phyloP scores from a whole-genome alignment of 2,797 vertebrate species.

The Halcyon smyrnensis region DNA sequence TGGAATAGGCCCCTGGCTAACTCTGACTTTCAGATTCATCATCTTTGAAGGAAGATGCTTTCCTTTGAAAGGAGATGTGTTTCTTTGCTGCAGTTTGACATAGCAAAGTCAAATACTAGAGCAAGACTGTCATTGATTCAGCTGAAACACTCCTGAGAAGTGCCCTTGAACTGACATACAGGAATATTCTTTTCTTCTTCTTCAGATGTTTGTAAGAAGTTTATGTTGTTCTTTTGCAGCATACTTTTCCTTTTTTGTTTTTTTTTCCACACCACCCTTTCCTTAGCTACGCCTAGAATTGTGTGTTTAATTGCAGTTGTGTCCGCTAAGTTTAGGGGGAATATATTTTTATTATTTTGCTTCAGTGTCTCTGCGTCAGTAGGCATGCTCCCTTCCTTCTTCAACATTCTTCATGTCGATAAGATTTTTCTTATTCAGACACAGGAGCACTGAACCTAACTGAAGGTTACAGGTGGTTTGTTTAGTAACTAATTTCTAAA shows the following conservation, averaged over 20 bases:
- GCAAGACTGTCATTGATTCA: not conserved
- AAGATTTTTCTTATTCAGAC: not conserved
- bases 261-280: not conserved
- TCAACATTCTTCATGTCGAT: not conserved
- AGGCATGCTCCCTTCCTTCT: not conserved
- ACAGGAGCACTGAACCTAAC: not conserved
- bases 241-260: not conserved
- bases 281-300: not conserved
- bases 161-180: not conserved
- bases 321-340: not conserved
- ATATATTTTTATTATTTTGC: not conserved
- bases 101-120: not conserved
- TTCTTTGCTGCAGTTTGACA: not conserved
- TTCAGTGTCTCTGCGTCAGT: not conserved
- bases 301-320: not conserved
- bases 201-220: not conserved
- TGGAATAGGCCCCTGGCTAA: not conserved
- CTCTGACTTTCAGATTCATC: not conserved
- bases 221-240: not conserved
- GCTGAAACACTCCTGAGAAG: not conserved
- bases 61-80: not conserved
- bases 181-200: not conserved
- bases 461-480: not conserved
- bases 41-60: not conserved
- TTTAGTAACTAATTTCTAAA: constrained; percentile 32